Conservation (phyloP, 1,140 invertebrate genomes). For the Nomia melanderi region DNA sequence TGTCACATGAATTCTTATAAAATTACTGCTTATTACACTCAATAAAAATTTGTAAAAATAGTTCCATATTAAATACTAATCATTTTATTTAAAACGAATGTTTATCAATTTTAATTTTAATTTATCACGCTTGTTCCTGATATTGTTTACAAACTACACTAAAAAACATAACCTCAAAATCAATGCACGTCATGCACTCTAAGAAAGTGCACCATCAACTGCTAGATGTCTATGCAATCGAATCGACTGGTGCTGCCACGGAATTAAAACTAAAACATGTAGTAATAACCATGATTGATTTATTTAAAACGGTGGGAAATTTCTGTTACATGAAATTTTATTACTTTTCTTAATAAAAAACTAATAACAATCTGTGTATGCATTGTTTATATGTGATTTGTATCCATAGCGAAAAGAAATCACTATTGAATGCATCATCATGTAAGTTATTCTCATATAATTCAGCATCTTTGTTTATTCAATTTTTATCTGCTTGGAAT, state of each 20-base stretch:
- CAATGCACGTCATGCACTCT: neutral
- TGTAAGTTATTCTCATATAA: too few relatives aligned
- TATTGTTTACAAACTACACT: conserved; percentile 23
- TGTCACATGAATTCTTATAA: conserved; percentile 5
- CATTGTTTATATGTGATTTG: too few relatives aligned
- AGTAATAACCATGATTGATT: too few relatives aligned
- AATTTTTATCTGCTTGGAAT: too few relatives aligned
- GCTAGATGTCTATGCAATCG: neutral
- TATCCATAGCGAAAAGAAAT: too few relatives aligned
- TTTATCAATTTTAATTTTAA: neutral
- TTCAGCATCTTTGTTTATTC: too few relatives aligned
- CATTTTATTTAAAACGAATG: neutral
- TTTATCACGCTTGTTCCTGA: neutral
- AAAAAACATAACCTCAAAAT: conserved; percentile 14
- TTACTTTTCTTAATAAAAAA: too few relatives aligned
- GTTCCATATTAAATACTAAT: neutral
- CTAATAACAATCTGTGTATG: too few relatives aligned
- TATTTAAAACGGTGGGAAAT: too few relatives aligned
- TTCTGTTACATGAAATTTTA: too few relatives aligned
- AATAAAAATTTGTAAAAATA: neutral
- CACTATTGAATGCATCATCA: too few relatives aligned
- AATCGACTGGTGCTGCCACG: neutral
- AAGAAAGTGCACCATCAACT: neutral
- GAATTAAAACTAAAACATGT: neutral
- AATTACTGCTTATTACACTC: neutral